Evolutionary conservation across 2,797 vertebrate genomes (phyloP), one percentile per base, ranked within the genome.

Genomic region (Takifugu ocellatus): DNA sequence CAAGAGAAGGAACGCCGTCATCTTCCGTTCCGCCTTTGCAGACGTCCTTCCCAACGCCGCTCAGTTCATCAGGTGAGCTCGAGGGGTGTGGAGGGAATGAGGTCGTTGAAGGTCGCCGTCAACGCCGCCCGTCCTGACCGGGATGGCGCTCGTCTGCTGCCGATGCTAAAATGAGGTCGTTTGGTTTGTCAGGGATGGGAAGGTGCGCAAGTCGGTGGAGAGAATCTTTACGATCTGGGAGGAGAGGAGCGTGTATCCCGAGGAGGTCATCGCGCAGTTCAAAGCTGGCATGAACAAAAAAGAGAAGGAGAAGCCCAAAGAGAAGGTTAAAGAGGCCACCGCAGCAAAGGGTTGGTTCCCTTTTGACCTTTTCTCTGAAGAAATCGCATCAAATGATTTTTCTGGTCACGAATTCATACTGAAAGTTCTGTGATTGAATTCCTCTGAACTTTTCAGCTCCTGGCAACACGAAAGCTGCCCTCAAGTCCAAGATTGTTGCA

Each of bases 191-290:
- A 98, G 97, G 87, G 97, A 99, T 71, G 90, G 85, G 0, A 97
- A 97, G 0, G 95, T 99, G 25, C 93, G 93, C 25, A 96, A 93
- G 74, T 96, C 96, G 11, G 88, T 99, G 36, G 97, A 99, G 53
- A 92, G 97, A 67, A 96, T 99, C 79, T 95, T 99, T 83, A 90
- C 92, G 51, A 99, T 99, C 72, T 99, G 96, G 97, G 95, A 98
- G 84, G 96, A 99, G 77, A 91, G 97, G 62, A 97, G 92, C 0
- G 95, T 99, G 52, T 99, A 99, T 75, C 92, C 94, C 0, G 96
- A 95, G 78, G 96, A 98, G 58, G 91, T 96, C 55, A 95, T 98
- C 60, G 24, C 90, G 39, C 89, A 94, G 33, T 86, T 98, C 7
- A 96, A 94, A 78, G 79, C 90, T 63, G 84, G 84, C 62, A 85